Conservation (phyloP, 2,888 invertebrate species). For the Ornithoptera alexandrae region DNA sequence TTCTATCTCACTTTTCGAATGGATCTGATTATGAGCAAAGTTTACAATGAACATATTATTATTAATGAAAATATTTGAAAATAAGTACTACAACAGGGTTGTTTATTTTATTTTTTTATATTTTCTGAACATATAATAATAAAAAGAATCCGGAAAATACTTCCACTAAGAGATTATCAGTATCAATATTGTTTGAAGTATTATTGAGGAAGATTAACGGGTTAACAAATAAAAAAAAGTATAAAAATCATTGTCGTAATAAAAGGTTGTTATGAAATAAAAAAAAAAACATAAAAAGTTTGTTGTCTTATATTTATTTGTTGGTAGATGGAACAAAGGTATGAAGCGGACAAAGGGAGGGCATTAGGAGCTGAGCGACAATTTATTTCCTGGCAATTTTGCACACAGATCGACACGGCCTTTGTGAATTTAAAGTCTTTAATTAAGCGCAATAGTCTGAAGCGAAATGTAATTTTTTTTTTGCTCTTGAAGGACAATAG, state of each 20-base stretch:
- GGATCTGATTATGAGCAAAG: no score
- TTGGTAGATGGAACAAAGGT: conserved; percentile 15
- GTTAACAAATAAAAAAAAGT: background rate
- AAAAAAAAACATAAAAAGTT: conserved; percentile 13
- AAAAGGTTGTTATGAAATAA: background rate
- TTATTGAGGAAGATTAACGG: no score
- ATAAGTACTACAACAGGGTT: no score
- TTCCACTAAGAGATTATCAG: no score
- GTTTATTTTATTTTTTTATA: no score
- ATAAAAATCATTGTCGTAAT: background rate
- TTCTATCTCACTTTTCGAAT: no score
- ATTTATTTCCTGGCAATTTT: conserved; percentile 22
- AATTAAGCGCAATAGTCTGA: conserved; percentile 10
- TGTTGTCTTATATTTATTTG: conserved; percentile 12
- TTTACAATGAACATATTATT: no score
- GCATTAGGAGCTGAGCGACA: conserved; percentile 9
- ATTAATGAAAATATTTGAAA: no score
- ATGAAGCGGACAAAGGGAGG: conserved; percentile 8
- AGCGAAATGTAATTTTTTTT: conserved; percentile 5
- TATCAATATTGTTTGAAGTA: no score
- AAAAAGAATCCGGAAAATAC: no score
- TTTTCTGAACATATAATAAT: no score
- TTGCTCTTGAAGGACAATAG: conserved; percentile 1
- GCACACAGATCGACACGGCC: conserved; percentile 17
- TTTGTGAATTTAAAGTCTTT: conserved; percentile 22